Base-by-base conservation (phyloP, 2,113 vertebrate genomes). In the Malurus alboscapulatus region DNA sequence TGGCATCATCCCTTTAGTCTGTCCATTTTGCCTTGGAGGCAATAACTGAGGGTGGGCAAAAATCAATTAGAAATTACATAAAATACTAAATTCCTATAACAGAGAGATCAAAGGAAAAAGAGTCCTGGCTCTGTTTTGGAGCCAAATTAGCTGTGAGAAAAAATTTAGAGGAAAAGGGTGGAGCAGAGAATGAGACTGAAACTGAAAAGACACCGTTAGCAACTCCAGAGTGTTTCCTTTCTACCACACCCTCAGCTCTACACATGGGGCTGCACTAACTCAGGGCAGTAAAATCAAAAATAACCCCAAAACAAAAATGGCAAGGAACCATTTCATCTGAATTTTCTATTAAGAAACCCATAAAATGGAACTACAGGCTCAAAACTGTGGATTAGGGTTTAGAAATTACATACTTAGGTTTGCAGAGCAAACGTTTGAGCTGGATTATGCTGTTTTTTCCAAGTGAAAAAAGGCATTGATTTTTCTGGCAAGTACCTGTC, bases 401-500 rank as follows among this genome's bases (percentile, higher is more conserved):
- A 77, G 20, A 53, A 95, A 55, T 20, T 0, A 27, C 34, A 18
- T 20, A 42, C 6, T 74, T 9, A 17, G 50, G 2, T 77, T 53
- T 36, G 30, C 6, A 68, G 44, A 92, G 36, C 36, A 62, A 87
- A 45, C 1, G 9, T 54, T 87, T 78, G 50, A 29, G 22, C 12
- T 81, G 40, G 22, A 59, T 12, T 58, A 44, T 32, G 14, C 45
- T 5, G 42, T 8, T 47, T 92, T 75, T 74, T 55, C 24, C 26
- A 78, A 57, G 47, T 22, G 22, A 59, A 77, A 74, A 21, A 76
- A 62, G 8, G n/a, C 18, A 54, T 17, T 54, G 25, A 24, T 69
- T 38, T 77, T 47, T 67, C 66, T 57, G 68, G 44, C 21, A 73
- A 88, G 38, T 95, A 99, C 99, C 99, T 98, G 94, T 98, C 97